Conservation (phyloP, 2,888 invertebrate species). For the Lepidocyrtinus sp. region DNA sequence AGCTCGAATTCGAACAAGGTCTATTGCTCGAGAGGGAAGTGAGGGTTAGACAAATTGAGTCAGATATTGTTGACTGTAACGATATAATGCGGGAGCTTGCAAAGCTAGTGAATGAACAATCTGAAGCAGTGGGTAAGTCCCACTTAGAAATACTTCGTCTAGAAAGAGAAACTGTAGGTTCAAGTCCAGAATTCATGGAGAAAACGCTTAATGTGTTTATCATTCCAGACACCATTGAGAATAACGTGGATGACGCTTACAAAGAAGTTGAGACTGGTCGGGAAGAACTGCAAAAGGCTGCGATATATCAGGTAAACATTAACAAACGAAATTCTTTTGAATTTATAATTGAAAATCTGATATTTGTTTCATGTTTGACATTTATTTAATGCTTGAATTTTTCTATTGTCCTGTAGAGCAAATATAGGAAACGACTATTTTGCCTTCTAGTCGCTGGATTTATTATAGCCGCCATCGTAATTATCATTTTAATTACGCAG, state of each 20-base stretch:
- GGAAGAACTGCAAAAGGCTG: constrained; percentile 85
- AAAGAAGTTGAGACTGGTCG: constrained; percentile 85
- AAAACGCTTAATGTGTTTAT: not conserved
- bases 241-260: constrained; percentile 83
- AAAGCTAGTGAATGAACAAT: constrained; percentile 81
- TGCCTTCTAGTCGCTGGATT: constrained; percentile 80
- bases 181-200: not conserved
- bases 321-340: not conserved
- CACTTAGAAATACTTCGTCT: not conserved
- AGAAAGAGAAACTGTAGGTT: not conserved
- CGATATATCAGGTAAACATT: constrained; percentile 79
- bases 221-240: constrained; percentile 85
- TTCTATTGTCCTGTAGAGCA: constrained; percentile 71
- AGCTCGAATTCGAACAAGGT: constrained; percentile 84
- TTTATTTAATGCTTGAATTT: not conserved
- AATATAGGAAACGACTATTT: constrained; percentile 82
- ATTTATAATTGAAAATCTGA: not conserved
- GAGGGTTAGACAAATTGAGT: constrained; percentile 85
- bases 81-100: constrained; percentile 86
- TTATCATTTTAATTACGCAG: constrained; percentile 78
- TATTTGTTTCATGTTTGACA: not conserved
- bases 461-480: constrained; percentile 79
- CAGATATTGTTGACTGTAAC: constrained; percentile 86
- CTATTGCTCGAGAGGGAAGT: constrained; percentile 86
- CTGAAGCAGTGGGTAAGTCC: constrained; percentile 83